These are phyloP conservation scores for Pollenia amentaria DNA, from an alignment of 2,888 invertebrate species.

Conservation along the genomic window DNA sequence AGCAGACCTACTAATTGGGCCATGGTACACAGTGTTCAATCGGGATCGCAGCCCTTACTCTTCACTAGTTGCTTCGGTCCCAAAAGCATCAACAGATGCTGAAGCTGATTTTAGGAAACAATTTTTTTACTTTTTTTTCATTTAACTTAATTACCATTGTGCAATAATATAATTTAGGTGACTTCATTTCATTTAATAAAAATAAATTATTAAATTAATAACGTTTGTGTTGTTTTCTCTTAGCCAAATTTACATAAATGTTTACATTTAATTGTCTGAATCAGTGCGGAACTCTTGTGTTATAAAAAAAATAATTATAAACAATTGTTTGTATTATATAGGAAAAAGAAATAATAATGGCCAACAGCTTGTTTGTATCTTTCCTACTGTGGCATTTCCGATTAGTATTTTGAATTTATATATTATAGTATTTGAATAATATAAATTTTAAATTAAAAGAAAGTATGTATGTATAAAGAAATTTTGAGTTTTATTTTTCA, in stretches of 20 bases:
- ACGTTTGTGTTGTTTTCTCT: neutral
- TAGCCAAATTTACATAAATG: conserved; percentile 18
- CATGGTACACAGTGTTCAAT: too few relatives aligned
- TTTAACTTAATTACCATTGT: conserved; percentile 21
- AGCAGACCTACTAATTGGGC: too few relatives aligned
- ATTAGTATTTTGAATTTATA: neutral
- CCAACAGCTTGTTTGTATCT: conserved; percentile 16
- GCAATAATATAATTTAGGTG: conserved; percentile 14
- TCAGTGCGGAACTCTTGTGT: conserved; percentile 60
- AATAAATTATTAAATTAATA: conserved; percentile 14
- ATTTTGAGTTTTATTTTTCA: neutral
- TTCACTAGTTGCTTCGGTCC: too few relatives aligned
- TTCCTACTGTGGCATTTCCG: conserved; percentile 58
- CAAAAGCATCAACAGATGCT: too few relatives aligned
- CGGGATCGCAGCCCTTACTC: too few relatives aligned
- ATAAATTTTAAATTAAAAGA: neutral
- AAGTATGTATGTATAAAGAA: neutral
- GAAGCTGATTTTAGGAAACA: too few relatives aligned
- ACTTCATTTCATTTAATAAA: conserved; percentile 3
- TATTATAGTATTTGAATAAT: neutral
- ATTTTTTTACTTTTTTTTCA: conserved; percentile 16
- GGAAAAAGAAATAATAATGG: conserved; percentile 17
- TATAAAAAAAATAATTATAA: conserved; percentile 30
- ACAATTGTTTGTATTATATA: conserved; percentile 4
- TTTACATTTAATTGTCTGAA: conserved; percentile 46